A percentile compares a stretch with the other conserved stretches of the same genome.
phyloP scores from a whole-genome alignment of 2,113 vertebrate genomes.

The Meriones unguiculatus region DNA sequence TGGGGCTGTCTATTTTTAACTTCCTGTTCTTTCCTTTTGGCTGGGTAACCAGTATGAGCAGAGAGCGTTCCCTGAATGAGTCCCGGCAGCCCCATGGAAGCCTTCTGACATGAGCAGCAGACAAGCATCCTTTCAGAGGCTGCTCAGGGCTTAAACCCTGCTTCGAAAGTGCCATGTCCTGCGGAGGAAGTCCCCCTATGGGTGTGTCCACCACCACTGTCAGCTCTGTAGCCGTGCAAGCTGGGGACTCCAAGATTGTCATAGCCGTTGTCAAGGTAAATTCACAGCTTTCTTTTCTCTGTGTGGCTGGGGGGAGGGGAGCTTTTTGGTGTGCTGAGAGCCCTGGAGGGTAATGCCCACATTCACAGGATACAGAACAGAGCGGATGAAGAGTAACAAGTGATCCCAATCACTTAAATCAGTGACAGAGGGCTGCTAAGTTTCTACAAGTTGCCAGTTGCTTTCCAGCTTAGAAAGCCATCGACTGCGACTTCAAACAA shows the following conservation, averaged over 20 bases:
- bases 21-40: conserved; percentile 90
- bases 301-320: neutral
- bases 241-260: conserved; percentile 90
- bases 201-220: conserved; percentile 89
- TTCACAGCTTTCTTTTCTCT: conserved; percentile 33
- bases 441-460: conserved; percentile 19
- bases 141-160: conserved; percentile 61
- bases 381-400: neutral
- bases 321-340: neutral
- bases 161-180: conserved; percentile 85
- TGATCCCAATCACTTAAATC: neutral
- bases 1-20: conserved; percentile 94
- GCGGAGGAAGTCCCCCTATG: conserved; percentile 76
- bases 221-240: conserved; percentile 92
- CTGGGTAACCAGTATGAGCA: conserved; percentile 85
- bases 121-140: neutral
- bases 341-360: neutral
- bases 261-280: conserved; percentile 93
- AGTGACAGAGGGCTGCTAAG: neutral
- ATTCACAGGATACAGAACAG: neutral
- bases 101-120: conserved; percentile 75
- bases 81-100: conserved; percentile 70
- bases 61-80: conserved; percentile 87
- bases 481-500: neutral
- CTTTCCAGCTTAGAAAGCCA: neutral